phyloP scores from a whole-genome alignment of 2,797 vertebrate species.

The Oryzias sinensis region DNA sequence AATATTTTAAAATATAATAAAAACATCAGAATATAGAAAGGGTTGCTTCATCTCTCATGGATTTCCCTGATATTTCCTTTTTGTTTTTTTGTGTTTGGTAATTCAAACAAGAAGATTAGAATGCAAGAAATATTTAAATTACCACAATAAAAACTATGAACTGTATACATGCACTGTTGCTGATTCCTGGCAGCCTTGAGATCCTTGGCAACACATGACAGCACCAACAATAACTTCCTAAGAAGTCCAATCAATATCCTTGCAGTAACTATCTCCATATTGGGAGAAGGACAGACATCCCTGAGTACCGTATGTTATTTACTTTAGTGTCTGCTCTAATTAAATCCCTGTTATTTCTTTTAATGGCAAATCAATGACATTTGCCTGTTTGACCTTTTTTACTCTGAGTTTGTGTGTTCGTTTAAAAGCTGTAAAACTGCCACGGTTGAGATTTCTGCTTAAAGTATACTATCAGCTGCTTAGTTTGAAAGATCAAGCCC shows the following conservation, averaged over 20 bases:
- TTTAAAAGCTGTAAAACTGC: too few species aligned
- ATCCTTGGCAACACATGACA: constrained; percentile 22
- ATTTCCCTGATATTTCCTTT: too few species aligned
- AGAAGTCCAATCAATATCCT: constrained; percentile 19
- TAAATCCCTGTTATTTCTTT: neutral
- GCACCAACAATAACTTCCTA: constrained; percentile 25
- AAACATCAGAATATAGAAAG: too few species aligned
- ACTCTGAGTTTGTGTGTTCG: too few species aligned
- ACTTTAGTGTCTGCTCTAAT: constrained; percentile 2
- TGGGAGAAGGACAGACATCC: constrained; percentile 13
- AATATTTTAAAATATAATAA: too few species aligned
- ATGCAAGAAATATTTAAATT: too few species aligned
- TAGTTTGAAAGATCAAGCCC: constrained; percentile 25
- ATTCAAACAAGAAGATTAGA: too few species aligned
- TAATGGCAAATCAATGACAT: too few species aligned
- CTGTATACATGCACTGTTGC: constrained; percentile 6
- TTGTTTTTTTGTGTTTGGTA: too few species aligned
- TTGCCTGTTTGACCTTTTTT: too few species aligned
- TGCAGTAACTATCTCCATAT: constrained; percentile 18
- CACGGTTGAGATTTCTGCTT: constrained; percentile 6
- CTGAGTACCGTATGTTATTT: neutral
- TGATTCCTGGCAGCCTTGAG: constrained; percentile 16
- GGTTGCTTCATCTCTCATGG: too few species aligned
- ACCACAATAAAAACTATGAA: too few species aligned
- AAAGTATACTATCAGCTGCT: constrained; percentile 18